phyloP scores from a whole-genome alignment of 1,140 invertebrate species.

The Drosophila pruinosa region DNA sequence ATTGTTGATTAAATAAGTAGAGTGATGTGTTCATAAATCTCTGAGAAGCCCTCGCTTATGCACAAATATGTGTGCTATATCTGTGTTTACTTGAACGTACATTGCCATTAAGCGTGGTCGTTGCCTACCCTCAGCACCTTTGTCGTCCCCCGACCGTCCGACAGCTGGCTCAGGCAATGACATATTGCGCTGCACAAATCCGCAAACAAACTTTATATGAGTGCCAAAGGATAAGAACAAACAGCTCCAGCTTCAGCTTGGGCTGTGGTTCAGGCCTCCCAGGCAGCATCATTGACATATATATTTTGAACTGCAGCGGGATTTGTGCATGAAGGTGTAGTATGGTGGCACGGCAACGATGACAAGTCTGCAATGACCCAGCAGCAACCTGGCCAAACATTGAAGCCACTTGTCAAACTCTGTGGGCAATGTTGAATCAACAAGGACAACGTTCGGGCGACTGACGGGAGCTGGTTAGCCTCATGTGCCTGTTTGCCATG shows the following conservation, averaged over 20 bases:
- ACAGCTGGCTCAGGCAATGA: slow-evolving; percentile 58
- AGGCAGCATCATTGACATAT: slow-evolving; percentile 74
- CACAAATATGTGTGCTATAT: slow-evolving; percentile 48
- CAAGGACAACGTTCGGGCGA: slow-evolving; percentile 23
- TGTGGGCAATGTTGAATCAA: slow-evolving; percentile 34
- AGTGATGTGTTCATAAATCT: too few relatives aligned
- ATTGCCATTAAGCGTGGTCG: slow-evolving; percentile 76
- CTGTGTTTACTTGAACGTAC: slow-evolving; percentile 79
- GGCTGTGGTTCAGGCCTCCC: background rate
- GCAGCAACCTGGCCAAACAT: slow-evolving; percentile 55
- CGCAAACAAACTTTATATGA: slow-evolving; percentile 81
- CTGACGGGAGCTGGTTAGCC: slow-evolving; percentile 12
- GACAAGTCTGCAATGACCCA: too few relatives aligned
- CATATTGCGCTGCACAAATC: slow-evolving; percentile 80
- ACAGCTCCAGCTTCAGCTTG: slow-evolving; percentile 37
- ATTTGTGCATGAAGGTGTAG: background rate
- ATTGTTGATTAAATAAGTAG: too few relatives aligned
- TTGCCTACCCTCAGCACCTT: slow-evolving; percentile 17
- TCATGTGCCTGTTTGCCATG: slow-evolving; percentile 31
- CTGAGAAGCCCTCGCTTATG: slow-evolving; percentile 30
- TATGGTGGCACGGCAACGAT: background rate
- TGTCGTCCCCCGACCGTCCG: background rate
- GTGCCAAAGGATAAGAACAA: slow-evolving; percentile 79
- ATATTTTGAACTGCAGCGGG: slow-evolving; percentile 34
- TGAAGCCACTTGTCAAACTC: slow-evolving; percentile 67